Evolutionary conservation across 2,797 vertebrate species (phyloP), one percentile per base, ranked within the genome.

Genomic region (Octomys mimax): DNA sequence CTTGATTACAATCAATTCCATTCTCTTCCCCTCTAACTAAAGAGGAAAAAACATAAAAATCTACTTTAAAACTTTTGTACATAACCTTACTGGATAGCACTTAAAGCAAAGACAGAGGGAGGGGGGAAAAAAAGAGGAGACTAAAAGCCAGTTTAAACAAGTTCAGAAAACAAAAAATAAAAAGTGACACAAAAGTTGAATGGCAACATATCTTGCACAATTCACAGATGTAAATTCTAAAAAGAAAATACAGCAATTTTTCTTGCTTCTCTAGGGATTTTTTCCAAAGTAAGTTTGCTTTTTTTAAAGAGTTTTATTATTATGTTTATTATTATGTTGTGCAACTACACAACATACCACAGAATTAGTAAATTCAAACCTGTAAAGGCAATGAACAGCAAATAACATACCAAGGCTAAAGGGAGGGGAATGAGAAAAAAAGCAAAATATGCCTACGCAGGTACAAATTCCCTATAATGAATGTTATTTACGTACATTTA

Each of bases 21-120:
- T 99, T 99, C 98, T 99, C 99, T 98, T 99, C 99, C 87, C 98
- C 98, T 98, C 99, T 98, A 86, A 98, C 99, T 99, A 98, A 4
- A 98, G 85, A 96, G 70, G 28, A 87, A 91, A 64, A 78, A 49
- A 16, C 14, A 96, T n/a, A 94, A 61, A 83, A 73, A 46, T 33
- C 36, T 68, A 87, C 14, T 89, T 92, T 91, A 87, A 82, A 94
- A 5, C 28, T 87, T 73, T 71, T 88, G 26, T 57, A 92, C 14
- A 78, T 87, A 87, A 95, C 24, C 14, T 68, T 81, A 73, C 5
- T 6, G 71, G 39, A 80, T 1, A 80, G 24, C 28, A 94, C 88
- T 12, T 70, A 64, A 88, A 93, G 4, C 57, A 96, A 80, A 28
- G 46, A 87, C 33, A 36, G 66, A 31, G 4, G 14, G 5, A 21